phyloP scores from a whole-genome alignment of 2,113 vertebrate species.

The Bombycilla garrulus region DNA sequence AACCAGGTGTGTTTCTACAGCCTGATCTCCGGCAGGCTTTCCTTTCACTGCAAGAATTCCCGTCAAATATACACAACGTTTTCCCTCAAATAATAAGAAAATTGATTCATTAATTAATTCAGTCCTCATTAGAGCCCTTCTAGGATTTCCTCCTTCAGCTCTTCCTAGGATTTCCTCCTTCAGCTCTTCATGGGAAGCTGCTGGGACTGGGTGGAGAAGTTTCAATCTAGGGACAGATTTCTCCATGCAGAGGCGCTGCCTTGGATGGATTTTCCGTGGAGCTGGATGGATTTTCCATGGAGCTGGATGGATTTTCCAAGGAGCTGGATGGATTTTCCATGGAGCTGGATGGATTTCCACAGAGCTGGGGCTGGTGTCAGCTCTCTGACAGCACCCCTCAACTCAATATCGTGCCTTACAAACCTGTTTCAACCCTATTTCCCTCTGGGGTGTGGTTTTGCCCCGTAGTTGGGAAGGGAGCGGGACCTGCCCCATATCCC shows the following conservation, averaged over 20 bases:
- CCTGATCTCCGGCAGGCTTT: neutral
- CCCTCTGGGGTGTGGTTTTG: rapidly evolving
- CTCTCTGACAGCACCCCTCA: neutral
- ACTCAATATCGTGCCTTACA: rapidly evolving
- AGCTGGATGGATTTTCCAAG: neutral
- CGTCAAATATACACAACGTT: rapidly evolving
- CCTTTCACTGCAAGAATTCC: neutral
- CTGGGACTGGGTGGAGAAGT: neutral
- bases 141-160: neutral
- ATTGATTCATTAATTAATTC: neutral
- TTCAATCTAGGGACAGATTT: rapidly evolving
- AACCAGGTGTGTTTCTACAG: neutral
- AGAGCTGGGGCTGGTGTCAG: rapidly evolving
- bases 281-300: neutral
- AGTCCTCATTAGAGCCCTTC: neutral
- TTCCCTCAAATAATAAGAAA: neutral
- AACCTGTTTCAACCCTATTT: rapidly evolving
- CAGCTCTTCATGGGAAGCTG: rapidly evolving
- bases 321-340: neutral
- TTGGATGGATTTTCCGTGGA: neutral
- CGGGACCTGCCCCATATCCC: rapidly evolving
- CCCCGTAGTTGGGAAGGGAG: neutral
- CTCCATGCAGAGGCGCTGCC: neutral
- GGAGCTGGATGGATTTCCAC: rapidly evolving
- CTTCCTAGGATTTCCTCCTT: neutral